phyloP scores from a whole-genome alignment of 2,113 vertebrate genomes.

The Okapia johnstoni region DNA sequence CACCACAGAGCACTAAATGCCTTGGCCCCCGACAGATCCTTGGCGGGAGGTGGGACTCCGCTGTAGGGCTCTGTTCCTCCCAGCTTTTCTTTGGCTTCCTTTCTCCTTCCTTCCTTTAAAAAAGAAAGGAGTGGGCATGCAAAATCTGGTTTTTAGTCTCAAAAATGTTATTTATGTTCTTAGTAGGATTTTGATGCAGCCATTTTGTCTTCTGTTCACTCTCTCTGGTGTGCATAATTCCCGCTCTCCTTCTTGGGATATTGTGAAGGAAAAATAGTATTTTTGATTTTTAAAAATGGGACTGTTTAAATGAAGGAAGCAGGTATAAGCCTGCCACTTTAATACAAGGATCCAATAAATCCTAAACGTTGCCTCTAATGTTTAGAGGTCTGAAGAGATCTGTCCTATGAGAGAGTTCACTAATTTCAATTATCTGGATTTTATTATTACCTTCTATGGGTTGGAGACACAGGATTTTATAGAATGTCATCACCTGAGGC shows the following conservation, averaged over 20 bases:
- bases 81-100: neutral
- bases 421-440: constrained; percentile 50
- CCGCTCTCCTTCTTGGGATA: neutral
- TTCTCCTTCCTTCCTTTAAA: neutral
- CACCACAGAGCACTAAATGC: neutral
- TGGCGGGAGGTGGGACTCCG: neutral
- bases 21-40: neutral
- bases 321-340: neutral
- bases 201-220: neutral
- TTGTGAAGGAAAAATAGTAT: neutral
- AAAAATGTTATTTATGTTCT: neutral
- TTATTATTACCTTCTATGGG: neutral
- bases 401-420: neutral
- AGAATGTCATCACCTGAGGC: neutral
- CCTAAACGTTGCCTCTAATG: neutral
- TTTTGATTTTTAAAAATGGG: neutral
- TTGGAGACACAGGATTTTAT: constrained; percentile 27
- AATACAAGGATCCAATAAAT: neutral
- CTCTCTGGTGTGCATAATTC: neutral
- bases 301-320: neutral
- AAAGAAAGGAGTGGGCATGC: neutral
- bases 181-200: neutral
- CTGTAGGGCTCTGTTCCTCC: neutral
- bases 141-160: neutral
- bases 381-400: neutral